Evolutionary conservation across 2,797 vertebrate genomes (phyloP), one percentile per base, ranked within the genome.

Genomic region (Avahi laniger): DNA sequence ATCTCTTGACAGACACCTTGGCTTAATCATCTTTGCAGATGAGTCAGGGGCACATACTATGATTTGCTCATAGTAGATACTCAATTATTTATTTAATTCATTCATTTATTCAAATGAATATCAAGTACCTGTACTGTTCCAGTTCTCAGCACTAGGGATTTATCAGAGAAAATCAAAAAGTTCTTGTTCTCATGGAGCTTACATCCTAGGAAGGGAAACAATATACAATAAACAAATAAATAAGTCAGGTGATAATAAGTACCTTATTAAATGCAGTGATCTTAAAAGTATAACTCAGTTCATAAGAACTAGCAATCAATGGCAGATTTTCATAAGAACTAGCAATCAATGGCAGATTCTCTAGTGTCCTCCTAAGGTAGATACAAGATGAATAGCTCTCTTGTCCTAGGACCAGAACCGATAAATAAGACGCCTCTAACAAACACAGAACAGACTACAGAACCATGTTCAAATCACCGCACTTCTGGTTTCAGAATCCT

Each of bases 21-120:
- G 43, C 48, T 61, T 78, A 79, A 81, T 80, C 35, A 76, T 72
- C 28, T 81, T 61, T 41, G 52, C 63, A 87, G 70, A 17, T 75
- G 20, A 43, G 46, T 94, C 46, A 38, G 52, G 18, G 38, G 35
- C 70, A 93, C 87, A 76, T 13, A 82, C 59, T 93, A 59, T 76
- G 43, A 57, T 85, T 95, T 86, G 26, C 4, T 41, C 35, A 50
- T n/a, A 72, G 57, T 48, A 22, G 28, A 89, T 57, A 67, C 1
- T 54, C 52, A 86, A 63, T 88, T 72, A 75, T 52, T 93, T 70
- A 50, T 72, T 81, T 89, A 61, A 95, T 87, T 65, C 12, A 89
- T 88, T 82, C 35, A 75, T 38, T 72, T 96, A 79, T 87, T 89
- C 33, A 73, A 88, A 94, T 80, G 46, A 63, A 52, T 65, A 76